Conservation (phyloP, 2,888 invertebrate genomes). For the Cerceris ruficornis region DNA sequence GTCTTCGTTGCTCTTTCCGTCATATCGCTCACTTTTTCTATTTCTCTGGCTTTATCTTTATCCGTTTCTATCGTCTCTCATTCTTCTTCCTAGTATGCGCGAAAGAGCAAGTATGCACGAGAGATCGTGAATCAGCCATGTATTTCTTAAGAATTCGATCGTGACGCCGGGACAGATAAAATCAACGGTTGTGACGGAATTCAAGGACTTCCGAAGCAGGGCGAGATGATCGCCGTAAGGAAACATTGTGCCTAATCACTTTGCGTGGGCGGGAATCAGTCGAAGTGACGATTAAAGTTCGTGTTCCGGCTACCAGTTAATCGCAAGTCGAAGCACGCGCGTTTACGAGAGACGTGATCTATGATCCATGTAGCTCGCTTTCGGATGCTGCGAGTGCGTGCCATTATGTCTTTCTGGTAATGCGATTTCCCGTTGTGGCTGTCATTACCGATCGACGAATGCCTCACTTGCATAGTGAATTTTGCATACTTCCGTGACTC, state of each 20-base stretch:
- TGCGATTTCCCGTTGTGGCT: not conserved
- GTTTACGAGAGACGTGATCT: slow-evolving; percentile 24
- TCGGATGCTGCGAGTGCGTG: not conserved
- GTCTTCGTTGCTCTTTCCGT: no score
- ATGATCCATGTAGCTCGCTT: slow-evolving; percentile 6
- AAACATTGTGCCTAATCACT: not conserved
- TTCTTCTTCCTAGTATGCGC: not conserved
- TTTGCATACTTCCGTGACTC: no score
- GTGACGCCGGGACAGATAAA: slow-evolving; percentile 28
- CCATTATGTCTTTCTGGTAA: not conserved
- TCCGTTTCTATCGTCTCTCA: no score
- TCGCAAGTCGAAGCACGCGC: slow-evolving; percentile 8
- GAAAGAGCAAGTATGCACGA: not conserved
- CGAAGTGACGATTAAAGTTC: slow-evolving; percentile 4
- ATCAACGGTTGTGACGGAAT: slow-evolving; percentile 11
- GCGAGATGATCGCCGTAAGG: not conserved
- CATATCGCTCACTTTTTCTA: no score
- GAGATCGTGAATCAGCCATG: slow-evolving; percentile 43
- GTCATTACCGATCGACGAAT: not conserved
- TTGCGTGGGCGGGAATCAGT: slow-evolving; percentile 31
- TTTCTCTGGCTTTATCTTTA: no score
- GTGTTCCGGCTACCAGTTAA: not conserved
- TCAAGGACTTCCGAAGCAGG: slow-evolving; percentile 18
- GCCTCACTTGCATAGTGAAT: no score
- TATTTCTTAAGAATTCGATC: slow-evolving; percentile 32